These are phyloP conservation scores for Pristis pectinata DNA, from an alignment of 2,797 vertebrate species.

Conservation along the genomic window DNA sequence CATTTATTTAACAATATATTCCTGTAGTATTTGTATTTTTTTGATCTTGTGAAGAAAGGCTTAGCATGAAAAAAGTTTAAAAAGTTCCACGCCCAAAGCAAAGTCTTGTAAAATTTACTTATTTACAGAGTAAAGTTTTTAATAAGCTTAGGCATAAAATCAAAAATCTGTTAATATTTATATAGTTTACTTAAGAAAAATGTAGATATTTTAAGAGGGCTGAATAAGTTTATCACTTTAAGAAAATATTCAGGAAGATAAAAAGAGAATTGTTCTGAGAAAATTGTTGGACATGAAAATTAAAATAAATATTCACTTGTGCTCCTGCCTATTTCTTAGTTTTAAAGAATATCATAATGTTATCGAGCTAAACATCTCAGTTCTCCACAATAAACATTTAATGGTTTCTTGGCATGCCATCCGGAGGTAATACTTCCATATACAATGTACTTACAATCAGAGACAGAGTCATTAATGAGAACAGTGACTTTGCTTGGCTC, in stretches of 20 bases:
- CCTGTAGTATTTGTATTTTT: no score
- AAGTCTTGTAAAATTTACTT: background rate
- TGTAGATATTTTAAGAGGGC: background rate
- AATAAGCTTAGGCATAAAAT: background rate
- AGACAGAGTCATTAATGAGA: slow-evolving; percentile 80
- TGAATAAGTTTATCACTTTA: background rate
- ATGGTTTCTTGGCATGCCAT: background rate
- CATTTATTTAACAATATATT: no score
- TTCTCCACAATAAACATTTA: background rate
- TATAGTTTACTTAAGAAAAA: background rate
- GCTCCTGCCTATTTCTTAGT: background rate
- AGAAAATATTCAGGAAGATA: background rate
- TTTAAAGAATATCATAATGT: background rate
- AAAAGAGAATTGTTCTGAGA: background rate
- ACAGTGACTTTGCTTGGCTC: slow-evolving; percentile 74
- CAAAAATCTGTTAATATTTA: background rate
- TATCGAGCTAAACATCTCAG: background rate
- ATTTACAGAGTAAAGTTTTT: background rate
- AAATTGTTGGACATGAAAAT: background rate
- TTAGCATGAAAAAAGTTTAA: background rate
- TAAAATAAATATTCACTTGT: background rate
- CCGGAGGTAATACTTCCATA: background rate
- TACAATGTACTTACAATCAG: slow-evolving; percentile 72
- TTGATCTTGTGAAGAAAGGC: no score
- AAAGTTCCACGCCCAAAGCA: background rate